These are phyloP conservation scores for human (Homo sapiens) DNA, from an alignment of 2,113 vertebrate species.

Conservation along the genomic window GRCh38 chr22:24814501-24815000, in stretches of 20 bases:
- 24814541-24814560: not conserved
- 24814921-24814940: not conserved
- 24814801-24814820: accelerated
- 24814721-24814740: not conserved
- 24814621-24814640: not conserved
- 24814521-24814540: accelerated
- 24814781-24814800: not conserved
- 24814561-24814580: accelerated
- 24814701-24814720: not conserved
- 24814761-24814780: not conserved
- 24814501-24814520: accelerated
- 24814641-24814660: not conserved
- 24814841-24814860: not conserved
- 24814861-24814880: not conserved
- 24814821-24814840: not conserved
- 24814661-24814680: not conserved
- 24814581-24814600: accelerated
- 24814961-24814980: not conserved
- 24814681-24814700: not conserved
- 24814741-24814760: too few relatives aligned
- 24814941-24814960: too few relatives aligned
- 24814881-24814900: too few relatives aligned
- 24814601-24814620: not conserved
- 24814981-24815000: too few relatives aligned
- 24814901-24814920: not conserved